Percentiles rank a stretch among this genome's conserved stretches.
phyloP scores from a whole-genome alignment of 2,113 vertebrate genomes.

The Leucoraja erinaceus region DNA sequence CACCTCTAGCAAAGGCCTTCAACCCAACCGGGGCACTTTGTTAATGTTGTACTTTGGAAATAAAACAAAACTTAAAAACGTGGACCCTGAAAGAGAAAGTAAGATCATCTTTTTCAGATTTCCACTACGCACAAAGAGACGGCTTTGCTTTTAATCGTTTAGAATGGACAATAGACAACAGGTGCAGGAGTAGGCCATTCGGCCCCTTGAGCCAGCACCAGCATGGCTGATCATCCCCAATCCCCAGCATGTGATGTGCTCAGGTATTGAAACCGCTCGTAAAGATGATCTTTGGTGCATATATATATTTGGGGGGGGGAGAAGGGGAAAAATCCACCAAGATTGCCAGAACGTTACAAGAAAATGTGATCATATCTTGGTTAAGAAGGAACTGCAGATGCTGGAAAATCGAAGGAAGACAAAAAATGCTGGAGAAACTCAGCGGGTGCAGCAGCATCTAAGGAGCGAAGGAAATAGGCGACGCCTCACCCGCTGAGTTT shows the following conservation, averaged over 20 bases:
- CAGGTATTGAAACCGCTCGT: not conserved
- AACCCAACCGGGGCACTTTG: not conserved
- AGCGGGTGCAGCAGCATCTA: no score
- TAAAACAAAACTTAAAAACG: not conserved
- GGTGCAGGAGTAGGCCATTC: no score
- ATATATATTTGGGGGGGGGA: not conserved
- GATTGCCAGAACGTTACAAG: not conserved
- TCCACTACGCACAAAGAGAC: no score
- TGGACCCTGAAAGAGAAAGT: not conserved
- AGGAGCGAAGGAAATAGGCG: no score
- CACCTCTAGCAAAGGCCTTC: not conserved
- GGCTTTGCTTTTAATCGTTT: not conserved
- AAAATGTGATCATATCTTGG: not conserved
- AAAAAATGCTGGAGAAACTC: no score
- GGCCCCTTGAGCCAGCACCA: no score
- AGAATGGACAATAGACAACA: not conserved
- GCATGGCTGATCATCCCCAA: no score
- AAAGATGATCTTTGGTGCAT: not conserved
- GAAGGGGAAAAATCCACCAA: not conserved
- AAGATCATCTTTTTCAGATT: not conserved
- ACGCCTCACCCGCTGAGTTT: no score
- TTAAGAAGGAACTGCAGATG: no score
- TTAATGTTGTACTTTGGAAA: not conserved
- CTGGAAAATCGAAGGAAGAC: no score
- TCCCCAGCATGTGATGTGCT: slow-evolving; percentile 12